Evolutionary conservation across 2,888 invertebrate species (phyloP), one percentile per base, ranked within the genome.

Genomic region (Monopis laevigella): DNA sequence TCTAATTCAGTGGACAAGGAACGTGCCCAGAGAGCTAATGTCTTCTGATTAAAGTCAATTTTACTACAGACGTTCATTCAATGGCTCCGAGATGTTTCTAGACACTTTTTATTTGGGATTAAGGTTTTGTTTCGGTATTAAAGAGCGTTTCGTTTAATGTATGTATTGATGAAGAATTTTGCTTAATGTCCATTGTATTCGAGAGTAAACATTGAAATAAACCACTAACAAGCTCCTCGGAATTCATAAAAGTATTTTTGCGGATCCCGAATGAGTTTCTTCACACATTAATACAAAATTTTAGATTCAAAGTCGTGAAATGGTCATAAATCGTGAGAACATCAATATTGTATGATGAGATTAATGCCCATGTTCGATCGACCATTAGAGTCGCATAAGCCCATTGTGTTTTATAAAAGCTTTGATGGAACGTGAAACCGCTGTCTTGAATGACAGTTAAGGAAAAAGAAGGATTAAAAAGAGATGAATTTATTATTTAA

Each of bases 291-390:
- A 78, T 75, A 77, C 18, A 11, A 36, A 36, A 21, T 36, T 36
- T 56, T 60, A 12, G 36, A 21, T 21, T 36, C 36, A 21, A 36
- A 36, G 13, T 36, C 36, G 62, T 64, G 60, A 64, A 61, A 53
- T 54, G 62, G 66, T 71, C 53, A 78, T 78, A 78, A 80, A 80
- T 78, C 71, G 61, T 59, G 60, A 58, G 62, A 61, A 70, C 77
- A 75, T 78, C 74, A 77, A 78, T 78, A 75, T 77, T 75, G 70
- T 74, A 75, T 75, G 72, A 73, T 53, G 67, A 70, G 68, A 72
- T 77, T 71, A 78, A 80, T 78, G 78, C 75, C 77, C 75, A 73
- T 78, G 78, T 78, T 75, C 58, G 66, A 66, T 46, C 55, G 65
- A 59, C 75, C 78, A 78, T 75, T 78, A 74, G 68, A 68, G 59